A percentile compares a stretch with the other conserved stretches of the same genome.
Evolutionary conservation across 2,113 vertebrate genomes (phyloP).

Genomic region (Gnathonemus echidnorhynchus): DNA sequence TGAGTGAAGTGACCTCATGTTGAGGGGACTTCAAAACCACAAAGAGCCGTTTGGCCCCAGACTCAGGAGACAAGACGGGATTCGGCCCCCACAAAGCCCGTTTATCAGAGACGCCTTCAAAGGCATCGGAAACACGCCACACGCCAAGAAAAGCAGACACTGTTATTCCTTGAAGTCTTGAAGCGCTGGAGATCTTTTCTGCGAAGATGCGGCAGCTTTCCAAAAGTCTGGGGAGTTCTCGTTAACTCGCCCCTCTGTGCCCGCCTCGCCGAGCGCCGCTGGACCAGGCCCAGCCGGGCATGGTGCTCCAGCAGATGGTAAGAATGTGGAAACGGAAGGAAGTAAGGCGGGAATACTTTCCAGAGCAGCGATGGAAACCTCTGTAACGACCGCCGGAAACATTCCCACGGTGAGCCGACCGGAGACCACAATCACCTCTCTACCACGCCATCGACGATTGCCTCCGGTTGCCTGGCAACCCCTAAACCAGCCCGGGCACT

Average conservation of each 20-base stretch:
- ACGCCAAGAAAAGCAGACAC: neutral
- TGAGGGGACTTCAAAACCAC: neutral
- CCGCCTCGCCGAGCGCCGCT: neutral
- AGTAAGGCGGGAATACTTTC: neutral
- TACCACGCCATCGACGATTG: slow-evolving; percentile 39
- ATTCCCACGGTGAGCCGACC: neutral
- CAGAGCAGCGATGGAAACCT: slow-evolving; percentile 1
- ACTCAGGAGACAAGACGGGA: neutral
- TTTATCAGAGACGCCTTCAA: neutral
- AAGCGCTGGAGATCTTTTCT: neutral
- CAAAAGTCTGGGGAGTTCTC: neutral
- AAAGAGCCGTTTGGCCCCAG: neutral
- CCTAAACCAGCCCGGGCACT: slow-evolving; percentile 3
- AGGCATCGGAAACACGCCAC: neutral
- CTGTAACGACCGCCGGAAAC: neutral
- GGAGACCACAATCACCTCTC: slow-evolving; percentile 8
- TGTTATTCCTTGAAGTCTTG: neutral
- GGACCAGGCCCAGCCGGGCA: neutral
- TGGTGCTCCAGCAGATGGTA: neutral
- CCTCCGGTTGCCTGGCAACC: slow-evolving; percentile 57
- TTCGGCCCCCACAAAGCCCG: neutral
- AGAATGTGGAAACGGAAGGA: slow-evolving; percentile 5
- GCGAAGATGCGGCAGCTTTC: neutral
- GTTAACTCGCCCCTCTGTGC: neutral
- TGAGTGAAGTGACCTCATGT: neutral